A percentile compares a stretch with the other conserved stretches of the same genome.
Evolutionary conservation across 2,888 invertebrate species (phyloP).

Genomic region (Disparrhopalites patrizii): DNA sequence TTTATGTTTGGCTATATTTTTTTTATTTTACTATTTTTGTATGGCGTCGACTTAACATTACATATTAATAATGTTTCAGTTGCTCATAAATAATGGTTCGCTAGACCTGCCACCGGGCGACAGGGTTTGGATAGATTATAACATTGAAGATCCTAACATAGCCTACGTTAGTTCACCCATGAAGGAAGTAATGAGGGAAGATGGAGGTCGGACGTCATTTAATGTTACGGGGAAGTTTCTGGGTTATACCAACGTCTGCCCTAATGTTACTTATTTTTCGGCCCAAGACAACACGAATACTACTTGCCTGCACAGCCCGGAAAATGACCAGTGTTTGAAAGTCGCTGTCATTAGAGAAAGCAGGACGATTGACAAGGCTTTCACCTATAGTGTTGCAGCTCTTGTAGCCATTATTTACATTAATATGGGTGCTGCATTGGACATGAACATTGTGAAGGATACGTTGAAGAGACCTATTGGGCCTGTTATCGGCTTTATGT

Average conservation of each 20-base stretch:
- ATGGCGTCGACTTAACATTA: neutral
- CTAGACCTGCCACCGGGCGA: neutral
- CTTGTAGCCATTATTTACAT: conserved; percentile 77
- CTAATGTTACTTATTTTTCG: conserved; percentile 30
- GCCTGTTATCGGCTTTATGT: conserved; percentile 70
- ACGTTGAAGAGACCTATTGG: conserved; percentile 70
- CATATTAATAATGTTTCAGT: conserved; percentile 3
- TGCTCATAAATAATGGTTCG: conserved; percentile 18
- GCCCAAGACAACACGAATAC: conserved; percentile 26
- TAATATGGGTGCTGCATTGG: conserved; percentile 85
- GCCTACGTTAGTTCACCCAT: conserved; percentile 28
- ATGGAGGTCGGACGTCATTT: conserved; percentile 25
- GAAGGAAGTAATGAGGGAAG: neutral
- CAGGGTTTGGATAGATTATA: conserved; percentile 31
- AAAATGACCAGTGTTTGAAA: conserved; percentile 29
- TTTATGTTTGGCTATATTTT: too few species aligned
- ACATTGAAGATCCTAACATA: conserved; percentile 36
- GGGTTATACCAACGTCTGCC: conserved; percentile 49
- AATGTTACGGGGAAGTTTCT: conserved; percentile 50
- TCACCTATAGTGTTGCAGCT: conserved; percentile 69
- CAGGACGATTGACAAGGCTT: conserved; percentile 67
- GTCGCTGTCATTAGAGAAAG: conserved; percentile 61
- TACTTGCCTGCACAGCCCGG: conserved; percentile 23
- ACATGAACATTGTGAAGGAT: conserved; percentile 64
- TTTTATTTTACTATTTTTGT: too few species aligned